phyloP scores from a whole-genome alignment of 2,888 invertebrate species.

The Cerastoderma edule region DNA sequence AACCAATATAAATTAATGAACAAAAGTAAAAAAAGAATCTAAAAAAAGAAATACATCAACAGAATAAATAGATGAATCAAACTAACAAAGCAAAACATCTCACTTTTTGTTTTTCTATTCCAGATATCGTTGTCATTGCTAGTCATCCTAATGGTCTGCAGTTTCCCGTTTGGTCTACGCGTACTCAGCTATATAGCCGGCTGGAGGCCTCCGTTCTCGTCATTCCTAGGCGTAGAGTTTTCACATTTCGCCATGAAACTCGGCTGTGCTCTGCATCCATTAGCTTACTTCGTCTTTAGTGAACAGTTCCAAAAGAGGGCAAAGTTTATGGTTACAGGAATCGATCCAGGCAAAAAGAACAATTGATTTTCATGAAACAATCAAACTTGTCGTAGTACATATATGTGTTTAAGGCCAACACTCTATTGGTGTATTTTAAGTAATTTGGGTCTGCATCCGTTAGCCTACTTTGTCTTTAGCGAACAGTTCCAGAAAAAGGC shows the following conservation, averaged over 20 bases:
- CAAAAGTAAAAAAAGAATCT: no score
- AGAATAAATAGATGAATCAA: no score
- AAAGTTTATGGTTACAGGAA: conserved; percentile 14
- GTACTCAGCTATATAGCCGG: conserved; percentile 26
- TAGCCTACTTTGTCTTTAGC: conserved; percentile 32
- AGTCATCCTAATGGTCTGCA: conserved; percentile 15
- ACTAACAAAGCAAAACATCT: no score
- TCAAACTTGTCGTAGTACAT: no score
- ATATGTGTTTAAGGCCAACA: no score
- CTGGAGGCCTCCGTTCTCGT: conserved; percentile 18
- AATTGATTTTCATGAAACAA: neutral
- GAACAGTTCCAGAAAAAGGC: conserved; percentile 31
- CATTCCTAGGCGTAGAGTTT: conserved; percentile 40
- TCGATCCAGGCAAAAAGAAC: conserved; percentile 6
- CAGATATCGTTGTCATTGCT: conserved; percentile 34
- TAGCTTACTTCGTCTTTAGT: conserved; percentile 32
- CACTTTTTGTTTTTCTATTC: conserved; percentile 11
- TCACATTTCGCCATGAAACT: conserved; percentile 41
- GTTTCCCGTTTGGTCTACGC: conserved; percentile 38
- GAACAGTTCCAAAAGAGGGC: conserved; percentile 31
- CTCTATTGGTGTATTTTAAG: no score
- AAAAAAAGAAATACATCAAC: no score
- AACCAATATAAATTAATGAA: no score
- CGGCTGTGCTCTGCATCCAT: conserved; percentile 32
- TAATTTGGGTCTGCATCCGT: conserved; percentile 37